Evolutionary conservation across 2,888 invertebrate species (phyloP), one percentile per base, ranked within the genome.

Genomic region (Sinohyriopsis cumingii): DNA sequence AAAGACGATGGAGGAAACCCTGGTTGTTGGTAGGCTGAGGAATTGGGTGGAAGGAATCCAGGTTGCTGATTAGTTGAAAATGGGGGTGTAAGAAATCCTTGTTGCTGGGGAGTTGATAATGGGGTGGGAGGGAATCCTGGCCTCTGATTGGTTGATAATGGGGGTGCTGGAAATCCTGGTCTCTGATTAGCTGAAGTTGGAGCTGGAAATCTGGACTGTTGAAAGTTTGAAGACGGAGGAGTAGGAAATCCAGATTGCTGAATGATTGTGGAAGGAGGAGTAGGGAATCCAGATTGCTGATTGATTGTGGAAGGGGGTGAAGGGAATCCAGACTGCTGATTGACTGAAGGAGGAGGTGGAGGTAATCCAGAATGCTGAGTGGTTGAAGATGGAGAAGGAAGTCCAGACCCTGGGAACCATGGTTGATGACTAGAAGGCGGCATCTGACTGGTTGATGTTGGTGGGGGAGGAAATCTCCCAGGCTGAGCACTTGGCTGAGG

Each of bases 261-360:
- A 57, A 53, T 62, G 64, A 63, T 25, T 25, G 63, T 15, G 53
- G 65, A 68, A 24, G 72, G 59, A 19, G 61, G 22, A 1, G 68
- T 57, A 33, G 69, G 67, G 45, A 68, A 63, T 56, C 74, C 65
- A 45, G 71, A 69, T 25, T 69, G 70, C 22, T 67, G 68, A 68
- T 54, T 67, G 55, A 63, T 45, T 56, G 72, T 55, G 62, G 68
- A 18, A 60, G 65, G 67, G 56, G 72, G 53, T 59, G 71, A 67
- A 61, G 72, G 70, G 67, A 72, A 68, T 55, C 73, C 73, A 25
- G 67, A 70, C n/a, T 65, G 68, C 59, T 71, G 72, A 60, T 63
- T 69, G 20, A 59, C 25, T 24, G 69, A 61, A 61, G 66, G 1
- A 55, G 71, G 61, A 53, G 65, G 55, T 56, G 73, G 69, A 53